Evolutionary conservation across 2,797 vertebrate species (phyloP), one percentile per base, ranked within the genome.

Genomic region (Atherinosoma microstoma): DNA sequence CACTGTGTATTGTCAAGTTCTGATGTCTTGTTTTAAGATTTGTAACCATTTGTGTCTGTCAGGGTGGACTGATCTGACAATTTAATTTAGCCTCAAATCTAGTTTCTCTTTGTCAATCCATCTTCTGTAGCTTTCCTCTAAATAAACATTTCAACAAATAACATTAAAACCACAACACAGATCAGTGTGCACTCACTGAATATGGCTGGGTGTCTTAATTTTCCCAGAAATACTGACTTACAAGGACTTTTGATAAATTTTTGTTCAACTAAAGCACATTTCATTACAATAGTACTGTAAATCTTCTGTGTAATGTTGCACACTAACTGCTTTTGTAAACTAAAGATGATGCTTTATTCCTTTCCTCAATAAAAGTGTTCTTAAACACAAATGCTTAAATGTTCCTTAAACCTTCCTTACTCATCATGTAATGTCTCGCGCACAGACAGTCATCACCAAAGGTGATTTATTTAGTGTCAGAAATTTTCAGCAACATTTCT

Each of bases 401-500:
- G 24, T 6, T 56, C n/a, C n/a, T n/a, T n/a, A 35, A 9, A 35
- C 9, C 1, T 45, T 5, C 2, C 6, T 4, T 45, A 18, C 6
- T 36, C 4, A 38, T 38, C 24, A 6, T 20, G 5, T 68, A 60
- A 72, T 47, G 5, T 73, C 34, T 6, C 79, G 72, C 59, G 76
- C 61, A 64, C 53, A 62, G 54, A n/a, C 42, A 54, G 29, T 83
- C 58, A 82, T 90, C 84, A 88, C 78, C 74, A 78, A 59, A 57
- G 67, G 80, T 86, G 79, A 88, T 94, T 94, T 95, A 92, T 92
- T 94, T 86, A 83, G 78, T 88, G 80, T 89, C 82, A 73, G 79
- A 86, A 64, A 75, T 84, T 82, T 83, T 80, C 90, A 87, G 84
- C 83, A 85, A 90, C 84, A 90, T 84, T 60, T 91, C 74, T 73